Percentiles rank a stretch among this genome's conserved stretches.
Evolutionary conservation across 2,888 invertebrate species (phyloP).

Genomic region (Synergus laeviventris): DNA sequence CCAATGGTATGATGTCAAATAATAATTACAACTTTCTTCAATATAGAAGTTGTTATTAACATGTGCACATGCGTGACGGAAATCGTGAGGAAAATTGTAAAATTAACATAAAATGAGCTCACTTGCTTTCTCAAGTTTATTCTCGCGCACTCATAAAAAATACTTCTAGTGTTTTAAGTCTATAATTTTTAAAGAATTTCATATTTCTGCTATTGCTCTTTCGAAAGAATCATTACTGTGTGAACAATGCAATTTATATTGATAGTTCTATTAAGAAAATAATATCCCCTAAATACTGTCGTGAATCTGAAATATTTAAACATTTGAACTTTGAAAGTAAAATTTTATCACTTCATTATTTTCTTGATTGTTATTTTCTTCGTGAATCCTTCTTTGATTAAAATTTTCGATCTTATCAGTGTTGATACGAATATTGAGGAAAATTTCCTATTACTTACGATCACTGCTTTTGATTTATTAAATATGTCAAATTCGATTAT

Average conservation of each 20-base stretch:
- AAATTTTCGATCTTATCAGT: not conserved
- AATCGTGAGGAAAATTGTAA: slow-evolving; percentile 11
- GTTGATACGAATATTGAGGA: not conserved
- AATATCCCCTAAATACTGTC: not conserved
- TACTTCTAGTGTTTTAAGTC: slow-evolving; percentile 1
- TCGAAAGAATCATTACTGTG: not conserved
- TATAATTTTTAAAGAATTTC: slow-evolving; percentile 8
- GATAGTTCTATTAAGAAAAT: not conserved
- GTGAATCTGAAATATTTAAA: not conserved
- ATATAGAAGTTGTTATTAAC: slow-evolving; percentile 5
- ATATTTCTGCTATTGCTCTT: not conserved
- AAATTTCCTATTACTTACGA: not conserved
- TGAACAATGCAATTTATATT: not conserved
- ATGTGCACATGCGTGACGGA: not conserved
- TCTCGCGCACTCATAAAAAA: not conserved
- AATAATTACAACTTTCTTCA: slow-evolving; percentile 28
- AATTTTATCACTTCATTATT: not conserved
- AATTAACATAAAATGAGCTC: slow-evolving; percentile 8
- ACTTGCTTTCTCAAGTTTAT: slow-evolving; percentile 15
- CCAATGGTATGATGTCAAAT: slow-evolving; percentile 24
- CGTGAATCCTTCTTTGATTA: not conserved
- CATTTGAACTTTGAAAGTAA: not conserved
- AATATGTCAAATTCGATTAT: not conserved
- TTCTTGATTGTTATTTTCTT: not conserved
- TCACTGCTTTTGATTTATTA: not conserved